Base-by-base conservation (phyloP, 1,140 invertebrate genomes). In the Saccostrea cuccullata region DNA sequence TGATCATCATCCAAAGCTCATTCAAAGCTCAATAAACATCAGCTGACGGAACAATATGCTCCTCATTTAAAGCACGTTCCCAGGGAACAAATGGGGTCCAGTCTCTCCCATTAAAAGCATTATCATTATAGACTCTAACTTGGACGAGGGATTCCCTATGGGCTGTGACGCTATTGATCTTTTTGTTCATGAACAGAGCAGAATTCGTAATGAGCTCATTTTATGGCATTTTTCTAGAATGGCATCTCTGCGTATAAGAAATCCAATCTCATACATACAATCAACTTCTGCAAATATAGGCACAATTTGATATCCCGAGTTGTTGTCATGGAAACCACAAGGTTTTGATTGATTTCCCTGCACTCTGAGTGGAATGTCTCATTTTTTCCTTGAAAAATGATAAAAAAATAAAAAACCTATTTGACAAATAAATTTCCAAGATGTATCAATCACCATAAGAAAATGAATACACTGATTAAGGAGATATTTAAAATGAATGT, bases 161-260 rank as follows among this genome's bases (percentile, higher is more conserved):
- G 70, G 26, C 30, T 77, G 11, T 4, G 30, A 36, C 70, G 26
- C 30, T 77, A 77, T 77, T 77, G 70, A 77, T 77, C 26, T 9
- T 30, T 30, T 77, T 26, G 26, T 77, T 36, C 15, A 15, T 36
- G 26, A 30, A 12, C 70, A 77, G 70, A 64, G 23, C 70, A 77
- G 70, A 77, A 77, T 77, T 77, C 70, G 26, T 77, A 77, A 77
- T 77, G 70, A 30, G 30, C 70, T 20, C 70, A 40, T 26, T 77
- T 36, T 36, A 77, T 77, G 70, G 70, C 26, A 26, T 13, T 77
- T 36, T 36, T 77, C 23, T 36, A 30, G 70, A 77, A 77, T 15
- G 23, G 13, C 58, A 6, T 64, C 58, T 64, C 58, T n/a, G 20
- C 17, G 15, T 26, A 77, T 26, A 26, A 36, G 26, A 77, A 77